Evolutionary conservation across 2,797 vertebrate genomes (phyloP), one percentile per base, ranked within the genome.

Genomic region (Setipinna tenuifilis): DNA sequence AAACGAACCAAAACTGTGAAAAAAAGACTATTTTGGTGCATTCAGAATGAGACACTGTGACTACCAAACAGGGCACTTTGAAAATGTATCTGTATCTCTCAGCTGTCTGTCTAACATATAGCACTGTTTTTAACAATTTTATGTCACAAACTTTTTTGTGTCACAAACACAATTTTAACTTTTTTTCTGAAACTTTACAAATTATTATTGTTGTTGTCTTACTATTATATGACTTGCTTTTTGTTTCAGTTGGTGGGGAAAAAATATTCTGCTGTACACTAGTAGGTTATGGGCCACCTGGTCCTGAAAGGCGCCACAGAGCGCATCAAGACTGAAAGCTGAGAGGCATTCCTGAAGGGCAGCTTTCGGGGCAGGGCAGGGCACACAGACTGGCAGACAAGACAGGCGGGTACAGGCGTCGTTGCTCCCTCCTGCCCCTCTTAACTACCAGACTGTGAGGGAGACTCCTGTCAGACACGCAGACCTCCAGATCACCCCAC

Each of bases 351-450:
- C 68, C 28, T 17, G 16, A 75, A 16, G 0, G 68, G 68, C 68
- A 75, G 28, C 31, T 75, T 75, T 17, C 68, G 35, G 68, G 68
- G 68, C 68, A 71, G 28, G 65, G 61, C 61, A 68, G 62, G 25
- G 62, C 23, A 25, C 23, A 2, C 21, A 23, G 62, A 2, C 21
- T 11, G 62, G 62, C 23, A 23, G 23, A 11, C 7, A 28, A 6
- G 61, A 4, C 6, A 57, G 81, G 81, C 21, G 6, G 82, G 6
- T 12, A 82, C 10, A 21, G 59, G 28, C 3, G 23, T 31, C 68
- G 68, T 75, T 28, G 23, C 62, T 0, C 23, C 62, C 28, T 28
- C 23, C 3, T 65, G 62, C 23, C 62, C 62, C n/a, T 65, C 62
- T 12, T 65, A 65, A 28, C 62, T 25, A 65, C 62, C 62, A 65